phyloP scores from a whole-genome alignment of 2,113 vertebrate species.

The Strix aluco region DNA sequence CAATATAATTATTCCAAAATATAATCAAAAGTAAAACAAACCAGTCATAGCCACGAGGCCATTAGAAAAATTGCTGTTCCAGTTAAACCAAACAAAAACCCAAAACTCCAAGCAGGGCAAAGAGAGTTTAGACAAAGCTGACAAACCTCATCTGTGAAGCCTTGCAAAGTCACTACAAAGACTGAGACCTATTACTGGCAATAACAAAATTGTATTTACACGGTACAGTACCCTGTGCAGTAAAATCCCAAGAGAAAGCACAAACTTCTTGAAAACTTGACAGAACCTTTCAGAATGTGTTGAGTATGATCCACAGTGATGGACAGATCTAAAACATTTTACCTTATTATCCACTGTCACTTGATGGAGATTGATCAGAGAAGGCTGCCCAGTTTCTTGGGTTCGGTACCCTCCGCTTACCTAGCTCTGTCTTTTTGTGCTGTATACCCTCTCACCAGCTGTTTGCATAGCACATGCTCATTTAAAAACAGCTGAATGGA shows the following conservation, averaged over 20 bases:
- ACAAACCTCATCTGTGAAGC: neutral
- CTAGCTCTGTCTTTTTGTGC: neutral
- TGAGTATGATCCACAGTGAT: neutral
- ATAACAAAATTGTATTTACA: neutral
- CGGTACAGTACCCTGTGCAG: fast-evolving
- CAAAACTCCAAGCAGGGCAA: neutral
- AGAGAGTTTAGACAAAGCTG: neutral
- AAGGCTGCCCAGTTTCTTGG: neutral
- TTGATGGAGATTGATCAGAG: neutral
- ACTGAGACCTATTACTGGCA: neutral
- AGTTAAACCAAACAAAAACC: neutral
- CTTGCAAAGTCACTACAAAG: neutral
- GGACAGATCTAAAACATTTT: neutral
- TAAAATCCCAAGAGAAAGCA: neutral
- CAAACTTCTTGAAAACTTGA: neutral
- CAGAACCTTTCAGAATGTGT: neutral
- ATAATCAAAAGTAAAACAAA: neutral
- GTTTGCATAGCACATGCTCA: neutral
- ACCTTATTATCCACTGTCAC: neutral
- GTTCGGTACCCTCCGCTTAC: neutral
- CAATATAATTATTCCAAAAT: neutral
- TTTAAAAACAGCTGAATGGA: neutral
- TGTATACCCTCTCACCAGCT: neutral
- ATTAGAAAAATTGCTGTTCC: neutral
- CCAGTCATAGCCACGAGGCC: fast-evolving